phyloP scores from a whole-genome alignment of 2,113 vertebrate genomes.

The Ptilonorhynchus violaceus region DNA sequence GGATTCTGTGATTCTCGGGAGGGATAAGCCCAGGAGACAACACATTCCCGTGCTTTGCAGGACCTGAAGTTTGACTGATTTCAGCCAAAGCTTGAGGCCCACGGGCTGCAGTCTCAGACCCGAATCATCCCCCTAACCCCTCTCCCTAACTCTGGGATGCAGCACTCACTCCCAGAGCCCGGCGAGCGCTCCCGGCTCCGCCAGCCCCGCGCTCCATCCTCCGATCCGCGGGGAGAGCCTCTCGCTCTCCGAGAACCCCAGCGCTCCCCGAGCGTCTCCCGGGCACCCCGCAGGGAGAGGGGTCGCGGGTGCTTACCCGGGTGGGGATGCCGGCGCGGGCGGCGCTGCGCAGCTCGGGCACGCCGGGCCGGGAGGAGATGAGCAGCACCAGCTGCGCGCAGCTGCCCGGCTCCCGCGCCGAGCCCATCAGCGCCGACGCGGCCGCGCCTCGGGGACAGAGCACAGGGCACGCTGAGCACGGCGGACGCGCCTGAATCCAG shows the following conservation, averaged over 20 bases:
- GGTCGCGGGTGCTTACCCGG: no score
- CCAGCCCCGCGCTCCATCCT: neutral
- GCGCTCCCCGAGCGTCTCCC: neutral
- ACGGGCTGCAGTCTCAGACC: neutral
- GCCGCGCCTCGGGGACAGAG: slow-evolving; percentile 75
- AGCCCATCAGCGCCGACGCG: slow-evolving; percentile 80
- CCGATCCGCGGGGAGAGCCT: accelerated
- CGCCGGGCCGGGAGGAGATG: slow-evolving; percentile 82
- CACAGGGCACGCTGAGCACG: neutral
- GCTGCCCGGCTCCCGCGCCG: slow-evolving; percentile 74
- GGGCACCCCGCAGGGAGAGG: no score
- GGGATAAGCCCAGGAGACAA: neutral
- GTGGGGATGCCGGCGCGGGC: slow-evolving; percentile 72
- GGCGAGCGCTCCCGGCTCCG: neutral
- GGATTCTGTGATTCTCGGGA: neutral
- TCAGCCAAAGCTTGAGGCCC: neutral
- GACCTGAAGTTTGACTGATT: neutral
- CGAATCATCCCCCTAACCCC: neutral
- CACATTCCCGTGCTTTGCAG: neutral
- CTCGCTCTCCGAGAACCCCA: neutral
- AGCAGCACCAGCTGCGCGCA: slow-evolving; percentile 80
- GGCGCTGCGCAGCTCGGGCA: slow-evolving; percentile 82
- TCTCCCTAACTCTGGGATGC: neutral
- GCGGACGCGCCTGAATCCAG: neutral
- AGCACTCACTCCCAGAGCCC: neutral